These are phyloP conservation scores for Brassicogethes aeneus DNA, from an alignment of 2,888 invertebrate species.

Conservation along the genomic window DNA sequence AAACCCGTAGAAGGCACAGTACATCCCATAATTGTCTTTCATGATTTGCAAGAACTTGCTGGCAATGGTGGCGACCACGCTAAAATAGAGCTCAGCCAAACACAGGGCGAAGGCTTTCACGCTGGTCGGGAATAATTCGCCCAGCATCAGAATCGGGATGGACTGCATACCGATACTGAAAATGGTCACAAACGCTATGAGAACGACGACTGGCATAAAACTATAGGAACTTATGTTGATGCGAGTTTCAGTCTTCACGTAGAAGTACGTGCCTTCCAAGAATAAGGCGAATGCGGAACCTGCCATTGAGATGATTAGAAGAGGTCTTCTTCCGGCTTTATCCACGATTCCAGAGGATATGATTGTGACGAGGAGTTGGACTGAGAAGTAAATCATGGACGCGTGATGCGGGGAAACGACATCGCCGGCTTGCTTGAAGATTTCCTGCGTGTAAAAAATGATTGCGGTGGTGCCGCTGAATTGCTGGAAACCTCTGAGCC, in stretches of 20 bases:
- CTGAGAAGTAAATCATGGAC: slow-evolving; percentile 36
- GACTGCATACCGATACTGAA: slow-evolving; percentile 47
- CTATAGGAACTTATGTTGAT: slow-evolving; percentile 34
- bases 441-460: slow-evolving; percentile 50
- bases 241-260: slow-evolving; percentile 34
- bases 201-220: slow-evolving; percentile 40
- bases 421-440: slow-evolving; percentile 37
- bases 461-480: slow-evolving; percentile 55
- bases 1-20: slow-evolving; percentile 58
- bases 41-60: slow-evolving; percentile 44
- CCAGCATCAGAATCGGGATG: slow-evolving; percentile 44
- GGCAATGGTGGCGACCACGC: slow-evolving; percentile 41
- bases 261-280: slow-evolving; percentile 42
- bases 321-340: slow-evolving; percentile 44
- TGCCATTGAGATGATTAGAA: slow-evolving; percentile 45
- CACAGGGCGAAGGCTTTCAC: slow-evolving; percentile 49
- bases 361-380: slow-evolving; percentile 48
- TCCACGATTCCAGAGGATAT: slow-evolving; percentile 52
- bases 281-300: slow-evolving; percentile 38
- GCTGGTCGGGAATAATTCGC: slow-evolving; percentile 47
- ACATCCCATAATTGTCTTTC: slow-evolving; percentile 49
- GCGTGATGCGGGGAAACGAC: slow-evolving; percentile 37
- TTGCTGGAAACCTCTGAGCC: slow-evolving; percentile 33
- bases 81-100: slow-evolving; percentile 45
- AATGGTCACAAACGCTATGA: slow-evolving; percentile 43